Evolutionary conservation across 2,113 vertebrate genomes (phyloP), one percentile per base, ranked within the genome.

Genomic region (Numenius arquata): DNA sequence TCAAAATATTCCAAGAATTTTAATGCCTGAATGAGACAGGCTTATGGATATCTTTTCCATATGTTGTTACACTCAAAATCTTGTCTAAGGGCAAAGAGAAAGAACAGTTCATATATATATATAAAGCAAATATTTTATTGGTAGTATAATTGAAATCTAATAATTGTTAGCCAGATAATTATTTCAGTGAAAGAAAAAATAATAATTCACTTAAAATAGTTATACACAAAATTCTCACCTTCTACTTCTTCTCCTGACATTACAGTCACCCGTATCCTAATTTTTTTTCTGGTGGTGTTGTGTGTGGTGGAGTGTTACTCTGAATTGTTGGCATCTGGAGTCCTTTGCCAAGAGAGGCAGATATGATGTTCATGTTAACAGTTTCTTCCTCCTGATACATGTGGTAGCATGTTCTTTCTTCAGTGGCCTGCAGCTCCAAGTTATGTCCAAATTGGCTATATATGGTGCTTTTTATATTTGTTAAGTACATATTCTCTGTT

Each of bases 271-370:
- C 7, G 3, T 38, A 12, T 48, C 8, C 3, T 41, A 47, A 41
- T 2, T 1, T 47, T 59, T 67, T 81, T 91, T 36, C 27, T 50
- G 17, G 2, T 63, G 2, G 12, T 68, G 7, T 2, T 1, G 0
- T 25, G 7, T 29, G 25, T 32, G 23, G 13, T 41, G 25, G 17
- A 67, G 11, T 11, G 9, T 41, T 72, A 59, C 5, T 2, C 4
- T n/a, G n/a, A 90, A 59, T 41, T 88, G 15, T 82, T 79, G n/a
- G 12, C 36, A 27, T 34, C 23, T 83, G 9, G 36, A 52, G 8
- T 65, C 25, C 36, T 76, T 65, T 68, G 11, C 12, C 23, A 65
- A 55, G 65, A 67, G 11, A 93, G 19, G 81, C 13, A 34, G 7
- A n/a, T 48, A 56, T 3, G 1, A 36, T 26, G 27, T 20, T 78